Evolutionary conservation across 1,140 invertebrate genomes (phyloP), one percentile per base, ranked within the genome.

Genomic region (Dinothrombium tinctorium): DNA sequence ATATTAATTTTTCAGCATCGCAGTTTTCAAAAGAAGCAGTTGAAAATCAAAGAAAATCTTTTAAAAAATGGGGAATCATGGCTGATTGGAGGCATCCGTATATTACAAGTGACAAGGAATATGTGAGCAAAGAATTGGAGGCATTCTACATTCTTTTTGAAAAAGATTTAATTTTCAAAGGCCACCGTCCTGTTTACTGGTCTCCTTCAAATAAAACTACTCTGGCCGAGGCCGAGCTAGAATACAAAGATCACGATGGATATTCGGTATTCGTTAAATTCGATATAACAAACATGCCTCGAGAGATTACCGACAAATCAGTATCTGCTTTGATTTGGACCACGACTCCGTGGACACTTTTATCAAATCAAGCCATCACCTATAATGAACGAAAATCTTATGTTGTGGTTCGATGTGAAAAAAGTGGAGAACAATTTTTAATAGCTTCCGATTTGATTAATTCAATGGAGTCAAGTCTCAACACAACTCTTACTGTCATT

Each of bases 331-430:
- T 95, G 1, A 72, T 89, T 9, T 99, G 90, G 92, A 99, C 92
- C 0, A 99, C 94, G 8, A 99, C 92, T 1, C 90, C 92, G 0
- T 99, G 94, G 94, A 89, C 84, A 0, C 55, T 99, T 40, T 73
- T 86, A 1, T 71, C 76, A 1, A 99, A 99, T 62, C 70, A 82
- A 60, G 86, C 84, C 22, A 57, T 83, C 7, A 51, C 53, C 29
- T 56, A 43, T 39, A 31, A 39, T 28, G 12, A 44, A 17, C 29
- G 44, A 12, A 37, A 45, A 38, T 40, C 33, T 33, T 55, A 50
- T 41, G 42, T 7, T 17, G 14, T 53, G 23, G 50, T 47, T 40
- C 49, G 41, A 40, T 45, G 20, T 12, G n/a, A 37, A 15, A 42
- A 37, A 19, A 39, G 41, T 28, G 32, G 43, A 23, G 50, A 60